Evolutionary conservation across 2,888 invertebrate genomes (phyloP).

Genomic region (Tridacna gigas): DNA sequence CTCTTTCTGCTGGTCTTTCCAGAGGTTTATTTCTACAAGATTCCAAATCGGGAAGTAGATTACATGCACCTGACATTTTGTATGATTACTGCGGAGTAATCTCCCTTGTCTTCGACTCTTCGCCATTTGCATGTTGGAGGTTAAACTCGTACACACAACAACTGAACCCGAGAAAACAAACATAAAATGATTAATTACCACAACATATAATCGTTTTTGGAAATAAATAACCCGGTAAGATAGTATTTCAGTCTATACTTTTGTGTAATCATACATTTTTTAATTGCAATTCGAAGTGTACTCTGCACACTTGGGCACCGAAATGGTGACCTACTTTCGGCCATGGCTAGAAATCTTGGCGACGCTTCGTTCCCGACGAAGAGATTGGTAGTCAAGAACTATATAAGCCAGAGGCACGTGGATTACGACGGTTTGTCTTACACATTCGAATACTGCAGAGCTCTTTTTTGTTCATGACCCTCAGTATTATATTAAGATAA

Average conservation of each 20-base stretch:
- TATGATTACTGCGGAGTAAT: background rate
- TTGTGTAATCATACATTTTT: no score
- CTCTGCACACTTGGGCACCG: slow-evolving; percentile 18
- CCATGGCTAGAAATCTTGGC: slow-evolving; percentile 49
- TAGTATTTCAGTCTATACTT: background rate
- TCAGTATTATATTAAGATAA: no score
- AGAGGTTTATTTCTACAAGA: background rate
- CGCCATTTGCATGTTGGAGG: slow-evolving; percentile 64
- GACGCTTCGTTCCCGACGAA: slow-evolving; percentile 38
- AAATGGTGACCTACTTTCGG: slow-evolving; percentile 55
- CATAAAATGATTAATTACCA: background rate
- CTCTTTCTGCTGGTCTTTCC: slow-evolving; percentile 37
- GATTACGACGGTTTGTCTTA: no score
- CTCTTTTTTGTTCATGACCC: no score
- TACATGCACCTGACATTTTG: slow-evolving; percentile 52
- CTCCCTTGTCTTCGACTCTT: slow-evolving; percentile 43
- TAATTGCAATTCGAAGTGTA: background rate
- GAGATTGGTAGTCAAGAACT: slow-evolving; percentile 9
- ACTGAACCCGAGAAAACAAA: slow-evolving; percentile 9
- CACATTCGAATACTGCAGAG: no score
- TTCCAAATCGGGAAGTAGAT: slow-evolving; percentile 3
- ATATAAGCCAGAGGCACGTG: no score
- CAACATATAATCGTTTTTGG: background rate
- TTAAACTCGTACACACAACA: slow-evolving; percentile 53
- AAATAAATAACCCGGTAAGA: slow-evolving; percentile 7